A percentile compares a stretch with the other conserved stretches of the same genome.
Conservation (phyloP, 2,113 vertebrate genomes). For the Melanostigma gelatinosum region DNA sequence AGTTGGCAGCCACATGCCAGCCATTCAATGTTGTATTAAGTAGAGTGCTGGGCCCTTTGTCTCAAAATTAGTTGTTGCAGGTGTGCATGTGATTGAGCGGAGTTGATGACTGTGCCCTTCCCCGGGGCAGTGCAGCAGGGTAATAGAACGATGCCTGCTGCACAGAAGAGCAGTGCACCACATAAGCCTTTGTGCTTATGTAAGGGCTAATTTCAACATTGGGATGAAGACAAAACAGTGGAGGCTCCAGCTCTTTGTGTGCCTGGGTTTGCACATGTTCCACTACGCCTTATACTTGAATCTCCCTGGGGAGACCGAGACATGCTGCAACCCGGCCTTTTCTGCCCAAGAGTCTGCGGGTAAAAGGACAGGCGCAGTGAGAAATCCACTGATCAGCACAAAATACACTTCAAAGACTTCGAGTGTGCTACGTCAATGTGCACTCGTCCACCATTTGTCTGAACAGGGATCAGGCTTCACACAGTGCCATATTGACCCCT, state of each 20-base stretch:
- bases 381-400: conserved; percentile 62
- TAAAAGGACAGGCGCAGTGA: conserved; percentile 47
- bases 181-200: conserved; percentile 53
- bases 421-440: conserved; percentile 25
- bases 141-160: conserved; percentile 46
- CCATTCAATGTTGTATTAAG: conserved; percentile 31
- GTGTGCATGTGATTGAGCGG: conserved; percentile 53
- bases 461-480: conserved; percentile 64
- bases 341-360: conserved; percentile 24
- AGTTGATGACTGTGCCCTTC: conserved; percentile 63
- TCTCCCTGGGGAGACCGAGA: conserved; percentile 52
- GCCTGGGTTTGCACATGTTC: conserved; percentile 64
- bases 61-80: conserved; percentile 60
- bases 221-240: conserved; percentile 22
- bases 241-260: conserved; percentile 59
- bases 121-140: conserved; percentile 43
- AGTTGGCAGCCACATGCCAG: conserved; percentile 36
- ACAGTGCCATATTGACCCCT: conserved; percentile 71
- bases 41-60: conserved; percentile 43
- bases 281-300: conserved; percentile 39
- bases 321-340: conserved; percentile 31
- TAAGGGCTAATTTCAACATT: conserved; percentile 60
- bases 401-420: conserved; percentile 57
- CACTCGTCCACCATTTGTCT: conserved; percentile 42
- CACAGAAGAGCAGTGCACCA: conserved; percentile 48